These are phyloP conservation scores for Pteropus alecto DNA, from an alignment of 2,113 vertebrate species.

Conservation along the genomic window DNA sequence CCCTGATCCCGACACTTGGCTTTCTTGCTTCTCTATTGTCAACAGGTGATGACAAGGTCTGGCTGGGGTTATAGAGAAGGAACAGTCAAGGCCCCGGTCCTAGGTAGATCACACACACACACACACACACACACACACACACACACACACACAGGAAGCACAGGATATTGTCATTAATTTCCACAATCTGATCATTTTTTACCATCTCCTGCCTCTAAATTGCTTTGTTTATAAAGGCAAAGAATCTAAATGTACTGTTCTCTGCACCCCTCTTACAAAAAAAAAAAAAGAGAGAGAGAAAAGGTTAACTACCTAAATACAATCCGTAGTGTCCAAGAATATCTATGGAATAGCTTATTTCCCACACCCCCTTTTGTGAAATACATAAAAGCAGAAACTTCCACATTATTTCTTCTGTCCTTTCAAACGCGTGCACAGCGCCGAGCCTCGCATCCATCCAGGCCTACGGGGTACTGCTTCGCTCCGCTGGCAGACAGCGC, in stretches of 20 bases:
- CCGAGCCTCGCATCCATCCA: neutral
- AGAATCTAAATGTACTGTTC: neutral
- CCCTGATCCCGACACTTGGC: conserved; percentile 72
- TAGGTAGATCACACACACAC: conserved; percentile 67
- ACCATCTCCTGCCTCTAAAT: conserved; percentile 44
- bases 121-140: conserved; percentile 67
- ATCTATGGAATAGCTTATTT: neutral
- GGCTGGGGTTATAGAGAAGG: conserved; percentile 46
- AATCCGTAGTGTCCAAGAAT: neutral
- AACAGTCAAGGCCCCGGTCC: conserved; percentile 60
- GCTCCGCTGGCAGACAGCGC: neutral
- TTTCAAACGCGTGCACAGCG: neutral
- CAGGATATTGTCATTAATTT: conserved; percentile 76
- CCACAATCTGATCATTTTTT: conserved; percentile 77
- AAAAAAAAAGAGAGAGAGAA: neutral
- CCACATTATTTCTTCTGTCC: neutral
- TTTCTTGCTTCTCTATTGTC: conserved; percentile 74
- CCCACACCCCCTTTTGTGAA: neutral
- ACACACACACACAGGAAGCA: conserved; percentile 66
- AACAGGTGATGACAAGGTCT: conserved; percentile 83
- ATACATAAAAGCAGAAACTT: neutral
- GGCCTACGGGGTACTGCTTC: neutral
- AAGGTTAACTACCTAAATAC: neutral
- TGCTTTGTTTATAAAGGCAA: conserved; percentile 54
- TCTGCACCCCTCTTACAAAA: neutral